A percentile compares a stretch with the other conserved stretches of the same genome.
Evolutionary conservation across 2,797 vertebrate species (phyloP).

Genomic region (Triplophysa yarkandensis): DNA sequence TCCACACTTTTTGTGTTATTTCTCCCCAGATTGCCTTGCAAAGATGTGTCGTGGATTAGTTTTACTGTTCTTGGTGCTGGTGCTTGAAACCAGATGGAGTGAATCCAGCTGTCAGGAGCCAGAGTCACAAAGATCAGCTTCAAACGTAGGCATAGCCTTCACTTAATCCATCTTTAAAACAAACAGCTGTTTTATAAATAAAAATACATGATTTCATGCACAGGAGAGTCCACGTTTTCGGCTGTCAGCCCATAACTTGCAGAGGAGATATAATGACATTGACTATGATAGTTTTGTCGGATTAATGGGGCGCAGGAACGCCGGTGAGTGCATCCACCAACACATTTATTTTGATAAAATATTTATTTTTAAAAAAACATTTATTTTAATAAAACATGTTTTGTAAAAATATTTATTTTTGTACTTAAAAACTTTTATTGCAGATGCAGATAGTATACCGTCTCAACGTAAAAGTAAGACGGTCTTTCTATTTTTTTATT

Average conservation of each 20-base stretch:
- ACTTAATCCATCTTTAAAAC: not conserved
- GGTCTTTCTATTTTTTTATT: not conserved
- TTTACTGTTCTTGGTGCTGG: conserved; percentile 74
- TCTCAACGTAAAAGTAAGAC: conserved; percentile 87
- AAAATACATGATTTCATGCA: not conserved
- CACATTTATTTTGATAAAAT: too few relatives aligned
- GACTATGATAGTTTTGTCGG: conserved; percentile 88
- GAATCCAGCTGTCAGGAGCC: conserved; percentile 78
- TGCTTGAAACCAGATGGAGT: conserved; percentile 74
- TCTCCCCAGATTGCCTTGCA: conserved; percentile 59
- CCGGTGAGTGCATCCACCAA: conserved; percentile 71
- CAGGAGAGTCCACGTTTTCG: conserved; percentile 70
- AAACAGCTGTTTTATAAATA: not conserved
- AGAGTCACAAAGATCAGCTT: conserved; percentile 64
- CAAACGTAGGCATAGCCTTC: conserved; percentile 66
- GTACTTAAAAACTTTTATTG: not conserved
- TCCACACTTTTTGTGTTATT: not conserved
- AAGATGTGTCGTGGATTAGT: conserved; percentile 79
- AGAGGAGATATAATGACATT: conserved; percentile 81
- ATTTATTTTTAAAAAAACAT: too few relatives aligned
- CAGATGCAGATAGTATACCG: conserved; percentile 56
- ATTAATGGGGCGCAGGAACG: conserved; percentile 81
- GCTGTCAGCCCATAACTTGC: conserved; percentile 72
- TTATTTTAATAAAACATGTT: too few relatives aligned
- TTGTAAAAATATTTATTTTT: too few relatives aligned